Conservation (phyloP, 2,113 vertebrate genomes). For the Ciconia maguari region DNA sequence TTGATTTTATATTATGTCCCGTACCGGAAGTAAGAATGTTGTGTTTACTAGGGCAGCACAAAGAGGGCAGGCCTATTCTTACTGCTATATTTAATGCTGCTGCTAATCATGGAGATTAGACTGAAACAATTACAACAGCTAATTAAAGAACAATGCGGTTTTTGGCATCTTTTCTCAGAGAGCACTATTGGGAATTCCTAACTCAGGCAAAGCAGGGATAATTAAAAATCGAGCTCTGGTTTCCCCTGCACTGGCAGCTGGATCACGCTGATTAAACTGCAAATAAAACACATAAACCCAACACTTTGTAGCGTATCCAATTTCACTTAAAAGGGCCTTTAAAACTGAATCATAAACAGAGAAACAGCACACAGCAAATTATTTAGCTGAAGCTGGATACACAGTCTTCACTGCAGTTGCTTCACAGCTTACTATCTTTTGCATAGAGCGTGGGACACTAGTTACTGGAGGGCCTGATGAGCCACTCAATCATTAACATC, state of each 20-base stretch:
- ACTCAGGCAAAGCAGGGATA: constrained; percentile 79
- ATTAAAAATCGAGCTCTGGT: constrained; percentile 77
- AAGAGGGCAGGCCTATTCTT: constrained; percentile 76
- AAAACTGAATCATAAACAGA: constrained; percentile 75
- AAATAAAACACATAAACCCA: constrained; percentile 79
- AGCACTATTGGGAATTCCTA: constrained; percentile 78
- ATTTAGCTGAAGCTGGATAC: constrained; percentile 62
- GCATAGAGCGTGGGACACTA: neutral
- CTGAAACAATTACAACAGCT: constrained; percentile 84
- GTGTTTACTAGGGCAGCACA: constrained; percentile 72
- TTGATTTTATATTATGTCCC: constrained; percentile 71
- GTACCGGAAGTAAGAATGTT: constrained; percentile 70
- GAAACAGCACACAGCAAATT: constrained; percentile 65
- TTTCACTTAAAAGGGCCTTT: constrained; percentile 78
- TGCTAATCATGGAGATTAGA: constrained; percentile 84
- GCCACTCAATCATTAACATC: neutral
- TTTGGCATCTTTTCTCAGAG: constrained; percentile 79
- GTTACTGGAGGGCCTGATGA: neutral
- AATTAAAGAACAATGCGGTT: constrained; percentile 84
- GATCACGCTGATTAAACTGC: constrained; percentile 81
- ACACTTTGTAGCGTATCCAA: constrained; percentile 78
- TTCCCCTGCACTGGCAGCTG: constrained; percentile 73
- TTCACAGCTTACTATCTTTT: neutral
- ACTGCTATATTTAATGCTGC: constrained; percentile 82
- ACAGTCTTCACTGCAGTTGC: neutral